Percentiles rank a stretch among this genome's conserved stretches.
Evolutionary conservation across 2,797 vertebrate species (phyloP).

Genomic region (Thunnus albacares): DNA sequence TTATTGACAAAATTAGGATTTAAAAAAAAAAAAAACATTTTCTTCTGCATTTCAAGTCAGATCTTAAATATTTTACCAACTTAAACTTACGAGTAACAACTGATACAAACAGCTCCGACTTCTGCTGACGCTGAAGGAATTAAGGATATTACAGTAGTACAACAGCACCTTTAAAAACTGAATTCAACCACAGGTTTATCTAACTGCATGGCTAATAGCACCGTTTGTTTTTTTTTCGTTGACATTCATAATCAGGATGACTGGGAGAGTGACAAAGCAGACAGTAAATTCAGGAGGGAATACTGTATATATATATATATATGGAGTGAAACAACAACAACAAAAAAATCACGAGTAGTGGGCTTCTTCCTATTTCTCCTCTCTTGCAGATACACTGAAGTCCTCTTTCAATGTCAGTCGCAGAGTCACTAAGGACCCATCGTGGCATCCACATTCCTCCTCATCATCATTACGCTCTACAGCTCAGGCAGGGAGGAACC

Average conservation of each 20-base stretch:
- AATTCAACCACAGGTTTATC: constrained; percentile 51
- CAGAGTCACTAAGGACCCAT: constrained; percentile 53
- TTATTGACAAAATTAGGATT: constrained; percentile 47
- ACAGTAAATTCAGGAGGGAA: constrained; percentile 28
- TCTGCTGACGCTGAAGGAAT: constrained; percentile 17
- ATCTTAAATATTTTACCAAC: constrained; percentile 30
- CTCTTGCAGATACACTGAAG: constrained; percentile 44
- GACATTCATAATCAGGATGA: constrained; percentile 50
- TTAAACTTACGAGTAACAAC: constrained; percentile 42
- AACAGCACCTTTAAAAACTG: constrained; percentile 10
- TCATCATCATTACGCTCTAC: constrained; percentile 44
- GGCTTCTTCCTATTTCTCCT: constrained; percentile 28
- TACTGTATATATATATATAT: constrained; percentile 36
- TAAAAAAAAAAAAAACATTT: constrained; percentile 16
- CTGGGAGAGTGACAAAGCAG: constrained; percentile 35
- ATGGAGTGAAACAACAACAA: not conserved
- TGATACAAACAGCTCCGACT: constrained; percentile 26
- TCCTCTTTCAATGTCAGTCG: constrained; percentile 59
- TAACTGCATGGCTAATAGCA: constrained; percentile 73
- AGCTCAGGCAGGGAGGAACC: constrained; percentile 62
- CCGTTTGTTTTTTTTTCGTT: constrained; percentile 58
- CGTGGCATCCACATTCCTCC: constrained; percentile 57
- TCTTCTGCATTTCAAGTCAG: constrained; percentile 48
- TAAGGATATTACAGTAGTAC: constrained; percentile 31
- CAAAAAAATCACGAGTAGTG: not conserved